Conservation (phyloP, 2,888 invertebrate genomes). For the Drosophila longiperda region DNA sequence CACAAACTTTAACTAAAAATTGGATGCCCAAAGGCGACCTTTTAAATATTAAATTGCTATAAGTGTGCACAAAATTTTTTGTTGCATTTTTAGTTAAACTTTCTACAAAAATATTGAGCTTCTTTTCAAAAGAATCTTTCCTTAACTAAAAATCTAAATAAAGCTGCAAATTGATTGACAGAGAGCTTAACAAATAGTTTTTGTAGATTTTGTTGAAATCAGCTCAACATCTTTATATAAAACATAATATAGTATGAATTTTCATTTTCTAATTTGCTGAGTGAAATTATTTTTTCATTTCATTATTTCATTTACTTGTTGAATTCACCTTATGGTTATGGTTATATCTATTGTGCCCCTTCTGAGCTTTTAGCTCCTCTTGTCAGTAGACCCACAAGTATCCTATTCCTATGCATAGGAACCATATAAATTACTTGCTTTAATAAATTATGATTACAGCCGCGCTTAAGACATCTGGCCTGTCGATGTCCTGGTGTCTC, state of each 20-base stretch:
- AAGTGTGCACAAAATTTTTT: slow-evolving; percentile 9
- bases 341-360: too few relatives aligned
- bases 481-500: too few relatives aligned
- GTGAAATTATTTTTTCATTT: slow-evolving; percentile 3
- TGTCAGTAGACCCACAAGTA: too few relatives aligned
- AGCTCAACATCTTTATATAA: not conserved
- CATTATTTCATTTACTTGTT: not conserved
- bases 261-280: not conserved
- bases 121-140: slow-evolving; percentile 4
- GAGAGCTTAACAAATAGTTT: not conserved
- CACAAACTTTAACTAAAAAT: slow-evolving; percentile 70
- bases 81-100: not conserved
- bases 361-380: too few relatives aligned
- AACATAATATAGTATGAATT: not conserved
- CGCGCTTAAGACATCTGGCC: too few relatives aligned
- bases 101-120: not conserved
- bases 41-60: slow-evolving; percentile 36
- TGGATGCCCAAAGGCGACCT: slow-evolving; percentile 28
- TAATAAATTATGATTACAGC: too few relatives aligned
- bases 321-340: slow-evolving; percentile 1
- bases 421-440: too few relatives aligned
- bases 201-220: slow-evolving; percentile 7
- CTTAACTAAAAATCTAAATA: not conserved
- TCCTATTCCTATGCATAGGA: too few relatives aligned
- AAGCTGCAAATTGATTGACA: slow-evolving; percentile 5